phyloP scores from a whole-genome alignment of 1,140 invertebrate genomes.

The Ceratina australensis region DNA sequence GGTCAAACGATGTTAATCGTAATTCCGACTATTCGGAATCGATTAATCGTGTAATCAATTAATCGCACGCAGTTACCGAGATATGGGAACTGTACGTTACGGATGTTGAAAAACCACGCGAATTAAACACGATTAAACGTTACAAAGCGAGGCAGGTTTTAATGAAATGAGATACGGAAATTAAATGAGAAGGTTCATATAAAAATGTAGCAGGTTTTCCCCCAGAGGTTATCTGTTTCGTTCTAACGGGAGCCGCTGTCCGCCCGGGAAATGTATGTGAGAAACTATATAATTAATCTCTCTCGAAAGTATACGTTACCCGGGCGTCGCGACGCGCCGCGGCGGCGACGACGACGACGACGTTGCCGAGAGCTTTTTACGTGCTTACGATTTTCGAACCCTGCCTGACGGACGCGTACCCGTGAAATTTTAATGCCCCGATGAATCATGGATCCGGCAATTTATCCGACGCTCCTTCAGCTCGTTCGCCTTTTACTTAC shows the following conservation, averaged over 20 bases:
- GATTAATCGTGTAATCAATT: too few species aligned
- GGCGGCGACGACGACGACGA: too few species aligned
- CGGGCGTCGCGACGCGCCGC: neutral
- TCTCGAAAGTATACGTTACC: neutral
- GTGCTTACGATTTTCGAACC: neutral
- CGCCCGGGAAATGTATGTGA: neutral
- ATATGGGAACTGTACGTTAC: too few species aligned
- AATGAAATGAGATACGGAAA: neutral
- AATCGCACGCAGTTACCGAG: too few species aligned
- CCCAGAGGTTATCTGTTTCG: neutral
- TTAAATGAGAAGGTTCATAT: neutral
- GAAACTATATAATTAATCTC: slow-evolving; percentile 9
- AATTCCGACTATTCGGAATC: too few species aligned
- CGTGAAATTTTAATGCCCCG: slow-evolving; percentile 13
- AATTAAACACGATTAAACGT: too few species aligned
- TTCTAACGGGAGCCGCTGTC: neutral
- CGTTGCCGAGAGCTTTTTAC: slow-evolving; percentile 1
- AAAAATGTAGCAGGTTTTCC: neutral
- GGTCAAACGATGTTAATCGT: too few species aligned
- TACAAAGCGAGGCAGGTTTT: neutral
- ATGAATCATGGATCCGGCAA: neutral
- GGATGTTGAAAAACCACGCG: too few species aligned
- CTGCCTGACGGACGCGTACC: neutral
- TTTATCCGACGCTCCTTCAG: neutral
- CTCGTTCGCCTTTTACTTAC: neutral